phyloP scores from a whole-genome alignment of 2,888 invertebrate genomes.

The Conus canariensis region DNA sequence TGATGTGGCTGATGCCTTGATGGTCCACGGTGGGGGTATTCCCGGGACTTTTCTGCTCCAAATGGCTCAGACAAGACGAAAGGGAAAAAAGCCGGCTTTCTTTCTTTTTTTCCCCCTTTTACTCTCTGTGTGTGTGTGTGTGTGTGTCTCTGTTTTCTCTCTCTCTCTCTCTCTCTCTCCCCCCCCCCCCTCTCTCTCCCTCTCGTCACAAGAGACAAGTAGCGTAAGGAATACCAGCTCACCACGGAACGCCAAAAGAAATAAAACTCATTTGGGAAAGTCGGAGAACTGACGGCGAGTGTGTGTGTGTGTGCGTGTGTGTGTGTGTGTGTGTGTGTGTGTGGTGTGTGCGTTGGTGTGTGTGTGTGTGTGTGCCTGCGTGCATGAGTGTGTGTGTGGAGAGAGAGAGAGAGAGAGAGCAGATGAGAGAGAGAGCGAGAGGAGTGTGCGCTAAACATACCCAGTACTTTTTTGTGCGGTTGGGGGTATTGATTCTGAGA shows the following conservation, averaged over 20 bases:
- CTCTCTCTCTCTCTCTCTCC: neutral
- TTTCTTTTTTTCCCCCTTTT: neutral
- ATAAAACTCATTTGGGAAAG: neutral
- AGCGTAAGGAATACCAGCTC: conserved; percentile 12
- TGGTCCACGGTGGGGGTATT: neutral
- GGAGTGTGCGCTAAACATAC: neutral
- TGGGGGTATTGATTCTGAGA: neutral
- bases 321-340: no score
- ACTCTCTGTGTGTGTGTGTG: no score
- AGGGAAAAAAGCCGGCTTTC: neutral
- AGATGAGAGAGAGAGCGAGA: neutral
- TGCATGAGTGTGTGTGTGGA: no score
- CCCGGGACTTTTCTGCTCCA: conserved; percentile 19
- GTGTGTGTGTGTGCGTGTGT: no score
- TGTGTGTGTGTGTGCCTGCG: no score
- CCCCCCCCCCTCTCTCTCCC: neutral
- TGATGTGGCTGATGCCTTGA: conserved; percentile 14
- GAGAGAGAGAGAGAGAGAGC: no score
- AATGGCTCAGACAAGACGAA: conserved; percentile 24
- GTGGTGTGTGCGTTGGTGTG: no score
- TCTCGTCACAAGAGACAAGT: neutral
- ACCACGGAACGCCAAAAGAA: conserved; percentile 19
- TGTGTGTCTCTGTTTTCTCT: neutral
- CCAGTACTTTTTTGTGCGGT: neutral
- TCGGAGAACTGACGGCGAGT: neutral